phyloP scores from a whole-genome alignment of 1,140 invertebrate genomes.

The Adelges cooleyi region DNA sequence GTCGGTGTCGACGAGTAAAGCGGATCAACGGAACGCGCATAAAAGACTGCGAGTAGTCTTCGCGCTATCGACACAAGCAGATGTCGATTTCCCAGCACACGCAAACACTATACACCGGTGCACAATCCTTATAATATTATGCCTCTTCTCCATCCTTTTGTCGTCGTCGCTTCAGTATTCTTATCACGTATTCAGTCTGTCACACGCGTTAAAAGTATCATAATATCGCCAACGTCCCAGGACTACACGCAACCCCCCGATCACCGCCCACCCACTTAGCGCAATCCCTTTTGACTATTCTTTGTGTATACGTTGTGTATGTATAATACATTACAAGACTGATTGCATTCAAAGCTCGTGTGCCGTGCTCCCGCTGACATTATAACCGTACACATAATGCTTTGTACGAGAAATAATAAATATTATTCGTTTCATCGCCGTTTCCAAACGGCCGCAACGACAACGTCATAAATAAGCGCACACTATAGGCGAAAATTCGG shows the following conservation, averaged over 20 bases:
- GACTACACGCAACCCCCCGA: background rate
- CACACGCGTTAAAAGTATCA: conserved; percentile 19
- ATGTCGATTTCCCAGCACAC: conserved; percentile 11
- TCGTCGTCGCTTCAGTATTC: background rate
- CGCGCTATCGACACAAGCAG: conserved; percentile 4
- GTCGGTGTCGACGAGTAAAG: background rate
- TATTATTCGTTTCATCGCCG: background rate
- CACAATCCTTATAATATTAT: too few species aligned
- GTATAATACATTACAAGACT: background rate
- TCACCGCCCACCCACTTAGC: background rate
- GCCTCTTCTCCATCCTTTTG: too few species aligned
- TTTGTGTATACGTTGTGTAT: conserved; percentile 9
- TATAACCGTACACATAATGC: background rate
- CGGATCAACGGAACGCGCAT: background rate
- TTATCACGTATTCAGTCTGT: conserved; percentile 12
- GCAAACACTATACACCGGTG: too few species aligned
- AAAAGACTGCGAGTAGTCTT: background rate
- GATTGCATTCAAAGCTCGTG: conserved; percentile 6
- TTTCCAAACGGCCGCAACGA: too few species aligned
- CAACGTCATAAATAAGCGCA: too few species aligned
- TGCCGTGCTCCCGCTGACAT: background rate
- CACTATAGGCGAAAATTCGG: too few species aligned
- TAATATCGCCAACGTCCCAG: background rate
- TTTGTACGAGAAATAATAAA: background rate
- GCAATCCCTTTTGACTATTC: background rate